Evolutionary conservation across 2,113 vertebrate genomes (phyloP), one percentile per base, ranked within the genome.

Genomic region (Gobio gobio): DNA sequence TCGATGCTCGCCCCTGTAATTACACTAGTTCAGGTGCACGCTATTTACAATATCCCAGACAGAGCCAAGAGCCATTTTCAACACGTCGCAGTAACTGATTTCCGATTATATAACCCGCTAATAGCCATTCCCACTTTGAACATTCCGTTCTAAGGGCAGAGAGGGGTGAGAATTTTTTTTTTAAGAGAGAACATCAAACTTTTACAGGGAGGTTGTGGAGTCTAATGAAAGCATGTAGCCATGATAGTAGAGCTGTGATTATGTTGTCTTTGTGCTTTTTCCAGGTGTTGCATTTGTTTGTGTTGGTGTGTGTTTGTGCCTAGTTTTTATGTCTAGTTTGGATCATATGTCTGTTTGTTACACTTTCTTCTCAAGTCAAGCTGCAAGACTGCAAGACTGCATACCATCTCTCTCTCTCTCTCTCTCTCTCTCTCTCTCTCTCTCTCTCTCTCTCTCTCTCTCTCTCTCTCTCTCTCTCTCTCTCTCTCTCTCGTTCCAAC

Each of bases 51-150:
- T 76, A 40, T 79, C 45, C 54, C 47, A 76, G 29, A 45, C 70
- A 51, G 68, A 26, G 45, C 86, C 88, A 80, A 56, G 22, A 80
- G 40, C 45, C 51, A 78, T 77, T 88, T 90, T 85, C 45, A 81
- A 81, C 59, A 81, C 26, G 18, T 66, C 10, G 70, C 87, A 89
- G 85, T 88, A 88, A 91, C 83, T 89, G 73, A 87, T 90, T 84
- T 91, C 29, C 82, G 26, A 87, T 90, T 92, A 85, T 90, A 89
- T 90, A 89, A 87, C 61, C 18, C 2, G 87, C 90, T 92, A 88
- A 91, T 90, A 82, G 59, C 73, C 82, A 86, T 86, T 86, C 82
- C 43, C 45, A 51, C 86, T 90, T 91, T 92, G 90, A 92, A 89
- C 83, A 85, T 83, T 86, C 74, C 85, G 85, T 92, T 92, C 89